A percentile compares a stretch with the other conserved stretches of the same genome.
Conservation (phyloP, 2,113 vertebrate genomes). For the Osmerus mordax region DNA sequence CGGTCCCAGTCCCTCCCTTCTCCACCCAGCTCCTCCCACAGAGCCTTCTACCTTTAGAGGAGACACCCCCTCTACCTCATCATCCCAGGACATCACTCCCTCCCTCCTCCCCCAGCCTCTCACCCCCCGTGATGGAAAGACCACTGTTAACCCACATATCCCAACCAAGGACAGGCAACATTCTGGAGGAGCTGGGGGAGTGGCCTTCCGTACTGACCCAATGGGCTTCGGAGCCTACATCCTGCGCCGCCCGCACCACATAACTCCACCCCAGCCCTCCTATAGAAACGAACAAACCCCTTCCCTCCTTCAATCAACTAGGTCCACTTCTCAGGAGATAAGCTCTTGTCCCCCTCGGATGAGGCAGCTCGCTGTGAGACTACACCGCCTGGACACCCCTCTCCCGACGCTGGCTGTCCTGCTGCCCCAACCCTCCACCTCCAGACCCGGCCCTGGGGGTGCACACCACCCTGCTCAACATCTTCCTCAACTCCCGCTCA, state of each 20-base stretch:
- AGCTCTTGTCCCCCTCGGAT: background rate
- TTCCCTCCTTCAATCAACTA: background rate
- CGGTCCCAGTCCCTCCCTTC: background rate
- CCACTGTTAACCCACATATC: too few species aligned
- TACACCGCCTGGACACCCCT: background rate
- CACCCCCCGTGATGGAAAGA: too few species aligned
- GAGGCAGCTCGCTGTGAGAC: too few species aligned
- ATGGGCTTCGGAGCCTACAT: background rate
- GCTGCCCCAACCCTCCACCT: background rate
- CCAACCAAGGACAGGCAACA: too few species aligned
- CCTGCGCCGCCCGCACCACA: background rate
- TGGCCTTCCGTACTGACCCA: too few species aligned
- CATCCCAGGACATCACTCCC: background rate
- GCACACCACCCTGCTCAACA: too few species aligned
- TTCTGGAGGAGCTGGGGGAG: too few species aligned
- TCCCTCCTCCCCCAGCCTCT: background rate
- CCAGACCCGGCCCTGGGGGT: background rate
- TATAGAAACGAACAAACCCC: background rate
- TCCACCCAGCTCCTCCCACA: too few species aligned
- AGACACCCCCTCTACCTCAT: background rate
- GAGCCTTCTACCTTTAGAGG: background rate
- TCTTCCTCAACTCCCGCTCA: too few species aligned
- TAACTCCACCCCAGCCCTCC: background rate
- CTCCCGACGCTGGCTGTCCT: background rate
- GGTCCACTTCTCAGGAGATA: background rate